Evolutionary conservation across 2,888 invertebrate genomes (phyloP), one percentile per base, ranked within the genome.

Genomic region (Drosophila merina): DNA sequence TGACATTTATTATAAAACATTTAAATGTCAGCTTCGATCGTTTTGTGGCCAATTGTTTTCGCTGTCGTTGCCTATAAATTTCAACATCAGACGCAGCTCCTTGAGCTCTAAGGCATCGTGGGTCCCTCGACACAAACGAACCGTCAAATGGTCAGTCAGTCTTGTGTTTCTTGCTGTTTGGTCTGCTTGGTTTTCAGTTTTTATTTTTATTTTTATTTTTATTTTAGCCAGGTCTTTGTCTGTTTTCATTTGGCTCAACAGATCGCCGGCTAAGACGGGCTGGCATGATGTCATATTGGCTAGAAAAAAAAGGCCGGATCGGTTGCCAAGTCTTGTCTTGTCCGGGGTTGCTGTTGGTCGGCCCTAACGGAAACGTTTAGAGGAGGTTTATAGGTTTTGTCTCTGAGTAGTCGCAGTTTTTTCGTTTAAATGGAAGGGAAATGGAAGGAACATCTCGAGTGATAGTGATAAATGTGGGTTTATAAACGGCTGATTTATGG

Each of bases 221-320:
- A 49, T 50, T 26, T 50, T 48, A 9, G 57, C 50, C 67, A 57
- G 64, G 66, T 49, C 69, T 48, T 47, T 75, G 51, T 74, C 77
- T 76, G 63, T 62, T 66, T 85, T 71, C 54, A 76, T 78, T 80
- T 74, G 72, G 38, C 48, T 57, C 42, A 64, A 67, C 67, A 71
- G 67, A 75, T 56, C 64, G 25, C 36, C 75, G 72, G 68, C 68
- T 56, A 73, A 80, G 71, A 5, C n/a, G 5, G n/a, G 2, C 69
- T 67, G 75, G 71, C 79, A 81, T 82, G 82, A 82, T 82, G 82
- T 82, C 82, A 82, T 82, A 86, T 77, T 28, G 40, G 42, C 50
- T 64, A 57, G 59, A 72, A 56, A 69, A 38, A 38, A 69, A 50
- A 28, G 45, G 50, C 40, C 28, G 47, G 48, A 55, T 33, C 38